A percentile compares a stretch with the other conserved stretches of the same genome.
Evolutionary conservation across 2,113 vertebrate genomes (phyloP).

Genomic region (Nyctibius bracteatus): DNA sequence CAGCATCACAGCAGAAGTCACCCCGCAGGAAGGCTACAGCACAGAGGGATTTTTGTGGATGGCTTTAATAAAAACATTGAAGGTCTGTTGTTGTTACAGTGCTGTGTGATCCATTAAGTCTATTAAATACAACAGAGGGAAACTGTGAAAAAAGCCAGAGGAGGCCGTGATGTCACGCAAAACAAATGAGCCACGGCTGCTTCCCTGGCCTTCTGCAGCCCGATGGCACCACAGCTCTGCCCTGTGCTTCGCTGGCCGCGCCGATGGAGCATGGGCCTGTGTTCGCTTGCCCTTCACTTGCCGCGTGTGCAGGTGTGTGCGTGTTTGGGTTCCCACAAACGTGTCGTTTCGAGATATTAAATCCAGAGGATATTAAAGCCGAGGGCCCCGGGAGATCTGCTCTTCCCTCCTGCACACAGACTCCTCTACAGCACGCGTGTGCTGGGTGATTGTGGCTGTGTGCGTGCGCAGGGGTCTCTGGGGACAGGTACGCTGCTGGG

Average conservation of each 20-base stretch:
- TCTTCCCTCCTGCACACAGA: background rate
- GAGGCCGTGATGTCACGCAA: conserved; percentile 52
- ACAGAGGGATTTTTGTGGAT: conserved; percentile 63
- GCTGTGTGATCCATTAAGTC: conserved; percentile 67
- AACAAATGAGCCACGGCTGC: conserved; percentile 5
- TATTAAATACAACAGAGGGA: conserved; percentile 63
- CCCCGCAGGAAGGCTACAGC: conserved; percentile 45
- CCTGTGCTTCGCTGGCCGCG: background rate
- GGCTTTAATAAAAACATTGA: conserved; percentile 70
- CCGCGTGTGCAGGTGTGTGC: background rate
- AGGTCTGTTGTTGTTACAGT: conserved; percentile 64
- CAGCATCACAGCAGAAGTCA: conserved; percentile 49
- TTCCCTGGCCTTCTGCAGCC: background rate
- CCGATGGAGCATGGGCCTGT: background rate
- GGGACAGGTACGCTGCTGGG: background rate
- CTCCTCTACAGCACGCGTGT: background rate
- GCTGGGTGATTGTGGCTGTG: background rate
- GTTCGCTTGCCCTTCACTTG: background rate
- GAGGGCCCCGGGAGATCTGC: background rate
- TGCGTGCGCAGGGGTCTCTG: background rate
- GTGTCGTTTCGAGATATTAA: background rate
- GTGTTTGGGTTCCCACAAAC: background rate
- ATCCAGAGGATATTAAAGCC: background rate
- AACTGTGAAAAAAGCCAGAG: conserved; percentile 61
- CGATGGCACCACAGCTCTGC: background rate